Percentiles rank a stretch among this genome's conserved stretches.
These are phyloP conservation scores for Augiades crinisus DNA, from an alignment of 2,888 invertebrate species.

Conservation along the genomic window DNA sequence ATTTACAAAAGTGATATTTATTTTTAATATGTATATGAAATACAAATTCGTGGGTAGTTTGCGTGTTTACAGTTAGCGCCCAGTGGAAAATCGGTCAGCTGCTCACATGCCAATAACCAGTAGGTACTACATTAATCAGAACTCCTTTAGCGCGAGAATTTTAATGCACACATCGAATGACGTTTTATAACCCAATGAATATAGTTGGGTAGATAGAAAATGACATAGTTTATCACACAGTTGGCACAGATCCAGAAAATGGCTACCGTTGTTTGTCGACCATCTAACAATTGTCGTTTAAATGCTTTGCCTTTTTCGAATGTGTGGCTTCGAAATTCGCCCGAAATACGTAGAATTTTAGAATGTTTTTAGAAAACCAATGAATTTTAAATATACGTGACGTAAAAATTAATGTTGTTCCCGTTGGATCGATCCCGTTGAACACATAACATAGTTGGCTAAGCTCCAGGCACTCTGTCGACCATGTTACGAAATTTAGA, in stretches of 20 bases:
- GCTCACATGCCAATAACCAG: no score
- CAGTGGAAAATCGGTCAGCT: no score
- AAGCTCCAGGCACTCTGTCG: neutral
- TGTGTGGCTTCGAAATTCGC: no score
- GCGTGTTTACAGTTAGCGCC: no score
- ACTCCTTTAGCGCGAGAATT: no score
- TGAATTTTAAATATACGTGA: neutral
- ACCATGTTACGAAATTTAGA: neutral
- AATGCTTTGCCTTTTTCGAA: neutral
- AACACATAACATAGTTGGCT: neutral
- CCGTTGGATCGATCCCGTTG: neutral
- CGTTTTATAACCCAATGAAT: neutral
- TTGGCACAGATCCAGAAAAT: constrained; percentile 12
- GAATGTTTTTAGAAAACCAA: neutral
- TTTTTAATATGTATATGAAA: no score
- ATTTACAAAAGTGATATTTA: no score
- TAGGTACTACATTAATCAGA: no score
- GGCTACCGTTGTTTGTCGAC: neutral
- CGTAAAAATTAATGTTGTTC: neutral
- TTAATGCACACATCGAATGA: no score
- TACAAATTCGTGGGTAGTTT: no score
- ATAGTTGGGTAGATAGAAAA: neutral
- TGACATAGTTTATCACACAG: constrained; percentile 11
- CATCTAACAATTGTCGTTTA: neutral
- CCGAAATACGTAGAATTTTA: neutral